Evolutionary conservation across 2,888 invertebrate genomes (phyloP), one percentile per base, ranked within the genome.

Genomic region (Meiosimyza platycephala): DNA sequence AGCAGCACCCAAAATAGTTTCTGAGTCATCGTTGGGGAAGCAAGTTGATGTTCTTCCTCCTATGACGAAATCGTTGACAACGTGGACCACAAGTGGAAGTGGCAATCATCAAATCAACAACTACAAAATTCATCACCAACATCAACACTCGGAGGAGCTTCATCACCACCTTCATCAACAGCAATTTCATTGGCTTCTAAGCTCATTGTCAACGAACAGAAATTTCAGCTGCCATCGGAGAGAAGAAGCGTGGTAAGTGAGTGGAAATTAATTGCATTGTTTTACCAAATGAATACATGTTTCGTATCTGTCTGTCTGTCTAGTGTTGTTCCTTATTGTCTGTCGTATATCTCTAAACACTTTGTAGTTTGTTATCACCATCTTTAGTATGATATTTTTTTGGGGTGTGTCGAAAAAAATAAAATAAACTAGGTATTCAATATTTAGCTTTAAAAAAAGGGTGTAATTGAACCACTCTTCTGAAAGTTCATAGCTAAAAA

Each of bases 251-350:
- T 63, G 82, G 79, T 63, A 54, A 70, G 83, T 84, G 84, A 85
- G 85, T 85, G 82, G 40, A 85, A 85, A 85, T 85, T 84, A 84
- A 84, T 85, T 84, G 85, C 83, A 82, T 80, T 85, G 83, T 83
- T 83, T 82, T 80, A 79, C 80, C 84, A 82, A n/a, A 82, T 84
- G 81, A 81, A 80, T 83, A 62, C 63, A 52, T 72, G 54, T 50
- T 64, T 22, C 47, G 70, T 52, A 33, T 68, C 16, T 69, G 69
- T 72, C 68, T 51, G 62, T 60, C 3, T 67, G 28, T 22, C 52
- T 62, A 51, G 62, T 75, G 48, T 63, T 67, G 54, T 18, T 40
- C 47, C 22, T 72, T 65, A 63, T 71, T 60, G 65, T 71, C 65
- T 60, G 65, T 71, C 65, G 64, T 48, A 33, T 60, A 57, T 67